Evolutionary conservation across 2,113 vertebrate species (phyloP).

Genomic region (Cricetomys ansorgei): DNA sequence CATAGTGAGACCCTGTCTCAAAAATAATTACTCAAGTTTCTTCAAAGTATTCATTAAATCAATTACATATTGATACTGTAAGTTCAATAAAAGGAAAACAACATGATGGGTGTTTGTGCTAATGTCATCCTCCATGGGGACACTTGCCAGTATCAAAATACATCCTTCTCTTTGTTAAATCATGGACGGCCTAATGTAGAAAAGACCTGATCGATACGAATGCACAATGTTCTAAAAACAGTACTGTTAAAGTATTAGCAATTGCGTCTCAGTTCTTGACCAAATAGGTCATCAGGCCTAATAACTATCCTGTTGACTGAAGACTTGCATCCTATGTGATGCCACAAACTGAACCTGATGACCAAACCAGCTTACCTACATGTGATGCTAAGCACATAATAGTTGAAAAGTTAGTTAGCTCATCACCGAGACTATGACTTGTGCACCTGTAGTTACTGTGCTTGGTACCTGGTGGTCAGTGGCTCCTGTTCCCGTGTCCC

Average conservation of each 20-base stretch:
- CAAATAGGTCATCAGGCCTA: neutral
- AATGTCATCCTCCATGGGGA: neutral
- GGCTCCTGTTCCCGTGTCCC: neutral
- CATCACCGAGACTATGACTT: constrained; percentile 13
- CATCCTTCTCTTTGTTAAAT: constrained; percentile 29
- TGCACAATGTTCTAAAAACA: constrained; percentile 41
- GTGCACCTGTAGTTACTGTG: neutral
- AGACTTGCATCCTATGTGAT: neutral
- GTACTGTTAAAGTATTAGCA: constrained; percentile 35
- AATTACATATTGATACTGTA: constrained; percentile 18
- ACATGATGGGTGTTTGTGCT: constrained; percentile 6
- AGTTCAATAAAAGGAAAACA: neutral
- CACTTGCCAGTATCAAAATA: constrained; percentile 12
- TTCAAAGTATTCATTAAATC: constrained; percentile 54
- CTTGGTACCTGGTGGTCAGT: neutral
- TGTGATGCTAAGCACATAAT: constrained; percentile 10
- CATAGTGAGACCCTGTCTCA: neutral
- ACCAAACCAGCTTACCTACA: constrained; percentile 12
- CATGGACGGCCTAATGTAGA: constrained; percentile 3
- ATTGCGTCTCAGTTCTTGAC: neutral
- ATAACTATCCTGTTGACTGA: constrained; percentile 36
- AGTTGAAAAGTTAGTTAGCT: constrained; percentile 13
- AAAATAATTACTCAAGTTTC: neutral
- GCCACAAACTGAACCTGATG: constrained; percentile 13
- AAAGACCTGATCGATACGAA: neutral